Evolutionary conservation across 2,113 vertebrate genomes (phyloP).

Genomic region (Cricetomys ansorgei): DNA sequence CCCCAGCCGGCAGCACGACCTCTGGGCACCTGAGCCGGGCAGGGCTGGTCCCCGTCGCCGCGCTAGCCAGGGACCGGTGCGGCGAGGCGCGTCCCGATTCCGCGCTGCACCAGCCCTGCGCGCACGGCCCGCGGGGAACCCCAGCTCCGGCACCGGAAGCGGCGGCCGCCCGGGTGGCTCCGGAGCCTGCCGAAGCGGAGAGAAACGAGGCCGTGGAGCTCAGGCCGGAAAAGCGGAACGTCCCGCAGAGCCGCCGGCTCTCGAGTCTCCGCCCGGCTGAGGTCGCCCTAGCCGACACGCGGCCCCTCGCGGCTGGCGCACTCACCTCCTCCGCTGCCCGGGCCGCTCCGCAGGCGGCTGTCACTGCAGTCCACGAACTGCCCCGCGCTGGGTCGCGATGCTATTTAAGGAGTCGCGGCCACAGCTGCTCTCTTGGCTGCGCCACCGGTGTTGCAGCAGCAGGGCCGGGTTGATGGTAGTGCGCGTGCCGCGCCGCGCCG

Average conservation of each 20-base stretch:
- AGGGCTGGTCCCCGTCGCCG: not conserved
- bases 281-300: not conserved
- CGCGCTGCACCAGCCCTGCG: not conserved
- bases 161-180: not conserved
- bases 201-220: not conserved
- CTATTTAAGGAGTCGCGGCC: conserved; percentile 77
- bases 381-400: not conserved
- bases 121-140: not conserved
- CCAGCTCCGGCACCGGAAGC: conserved; percentile 14
- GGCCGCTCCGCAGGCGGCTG: conserved; percentile 45
- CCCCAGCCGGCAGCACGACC: not conserved
- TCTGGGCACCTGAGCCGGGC: not conserved
- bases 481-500: conserved; percentile 41
- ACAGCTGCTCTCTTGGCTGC: conserved; percentile 9
- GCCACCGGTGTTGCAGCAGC: conserved; percentile 24
- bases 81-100: conserved; percentile 17
- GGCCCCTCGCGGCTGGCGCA: not conserved
- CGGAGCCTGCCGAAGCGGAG: conserved; percentile 13
- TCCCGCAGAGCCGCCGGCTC: not conserved
- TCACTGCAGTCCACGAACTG: conserved; percentile 53
- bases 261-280: not conserved
- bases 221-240: conserved; percentile 60
- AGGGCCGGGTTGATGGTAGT: not conserved
- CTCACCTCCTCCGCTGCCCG: conserved; percentile 71
- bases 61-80: not conserved